A percentile compares a stretch with the other conserved stretches of the same genome.
Evolutionary conservation across 2,797 vertebrate species (phyloP).

Genomic region (Poliocrania exsul): DNA sequence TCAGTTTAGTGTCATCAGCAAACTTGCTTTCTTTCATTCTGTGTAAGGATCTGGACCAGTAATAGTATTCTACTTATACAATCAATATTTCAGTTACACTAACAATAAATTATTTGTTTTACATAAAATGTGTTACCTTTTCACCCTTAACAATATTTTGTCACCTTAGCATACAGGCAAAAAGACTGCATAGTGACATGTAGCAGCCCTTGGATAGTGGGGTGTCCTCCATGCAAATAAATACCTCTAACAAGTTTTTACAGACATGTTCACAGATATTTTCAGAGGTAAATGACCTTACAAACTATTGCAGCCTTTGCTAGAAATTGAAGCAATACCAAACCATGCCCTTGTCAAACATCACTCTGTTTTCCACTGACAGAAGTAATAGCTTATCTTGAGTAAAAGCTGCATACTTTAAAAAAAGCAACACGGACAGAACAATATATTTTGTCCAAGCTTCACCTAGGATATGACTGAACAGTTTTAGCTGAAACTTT

Average conservation of each 20-base stretch:
- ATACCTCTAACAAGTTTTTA: neutral
- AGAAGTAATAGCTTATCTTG: neutral
- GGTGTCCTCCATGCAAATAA: neutral
- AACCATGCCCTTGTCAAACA: neutral
- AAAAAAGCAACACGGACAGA: neutral
- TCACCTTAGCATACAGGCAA: neutral
- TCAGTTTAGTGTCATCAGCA: neutral
- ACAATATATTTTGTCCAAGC: neutral
- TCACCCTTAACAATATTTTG: neutral
- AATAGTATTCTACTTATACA: neutral
- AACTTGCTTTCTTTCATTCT: neutral
- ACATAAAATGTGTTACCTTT: neutral
- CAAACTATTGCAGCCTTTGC: neutral
- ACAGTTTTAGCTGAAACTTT: neutral
- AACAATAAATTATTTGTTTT: neutral
- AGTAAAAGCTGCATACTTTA: neutral
- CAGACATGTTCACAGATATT: neutral
- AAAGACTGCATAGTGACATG: neutral
- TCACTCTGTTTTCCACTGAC: neutral
- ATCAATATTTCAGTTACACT: neutral
- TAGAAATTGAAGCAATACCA: neutral
- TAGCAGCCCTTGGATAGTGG: accelerated
- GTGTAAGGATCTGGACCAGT: neutral
- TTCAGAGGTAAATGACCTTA: neutral
- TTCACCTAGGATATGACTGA: neutral